These are phyloP conservation scores for Oscarella lobularis DNA, from an alignment of 37 sponge, comb jelly and placozoan species.

Conservation along the genomic window DNA sequence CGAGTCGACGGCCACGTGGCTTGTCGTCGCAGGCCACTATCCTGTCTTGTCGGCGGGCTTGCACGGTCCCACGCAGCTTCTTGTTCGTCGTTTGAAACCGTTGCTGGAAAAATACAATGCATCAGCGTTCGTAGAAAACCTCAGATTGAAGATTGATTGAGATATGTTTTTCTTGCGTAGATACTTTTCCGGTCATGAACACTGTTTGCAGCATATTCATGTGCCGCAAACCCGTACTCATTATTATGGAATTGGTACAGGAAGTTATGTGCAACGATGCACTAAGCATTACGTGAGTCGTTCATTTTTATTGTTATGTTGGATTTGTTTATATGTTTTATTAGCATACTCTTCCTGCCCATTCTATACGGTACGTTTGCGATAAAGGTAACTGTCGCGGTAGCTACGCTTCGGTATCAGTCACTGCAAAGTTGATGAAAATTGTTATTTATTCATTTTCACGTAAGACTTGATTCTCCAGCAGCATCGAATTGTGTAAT, in stretches of 20 bases:
- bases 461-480: too few species aligned
- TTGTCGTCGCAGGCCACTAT: slow-evolving; percentile 69
- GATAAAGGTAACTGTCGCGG: too few species aligned
- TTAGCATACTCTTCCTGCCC: too few species aligned
- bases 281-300: slow-evolving; percentile 34
- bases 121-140: slow-evolving; percentile 7
- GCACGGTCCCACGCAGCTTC: not conserved
- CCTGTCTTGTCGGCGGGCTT: slow-evolving; percentile 24
- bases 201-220: not conserved
- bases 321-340: too few species aligned
- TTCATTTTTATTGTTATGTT: too few species aligned
- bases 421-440: too few species aligned
- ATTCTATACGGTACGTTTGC: not conserved
- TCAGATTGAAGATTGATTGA: too few species aligned
- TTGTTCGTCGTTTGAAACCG: not conserved
- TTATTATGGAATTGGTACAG: slow-evolving; percentile 75
- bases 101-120: slow-evolving; percentile 51
- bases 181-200: not conserved
- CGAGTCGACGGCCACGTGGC: slow-evolving; percentile 43
- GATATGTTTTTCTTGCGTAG: not conserved
- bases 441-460: too few species aligned
- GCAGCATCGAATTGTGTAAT: too few species aligned
- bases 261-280: slow-evolving; percentile 44
- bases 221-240: slow-evolving; percentile 6
- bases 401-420: too few species aligned